Percentiles rank a stretch among this genome's conserved stretches.
Evolutionary conservation across 2,797 vertebrate species (phyloP).

Genomic region (Acrossocheilus wenchowensis): DNA sequence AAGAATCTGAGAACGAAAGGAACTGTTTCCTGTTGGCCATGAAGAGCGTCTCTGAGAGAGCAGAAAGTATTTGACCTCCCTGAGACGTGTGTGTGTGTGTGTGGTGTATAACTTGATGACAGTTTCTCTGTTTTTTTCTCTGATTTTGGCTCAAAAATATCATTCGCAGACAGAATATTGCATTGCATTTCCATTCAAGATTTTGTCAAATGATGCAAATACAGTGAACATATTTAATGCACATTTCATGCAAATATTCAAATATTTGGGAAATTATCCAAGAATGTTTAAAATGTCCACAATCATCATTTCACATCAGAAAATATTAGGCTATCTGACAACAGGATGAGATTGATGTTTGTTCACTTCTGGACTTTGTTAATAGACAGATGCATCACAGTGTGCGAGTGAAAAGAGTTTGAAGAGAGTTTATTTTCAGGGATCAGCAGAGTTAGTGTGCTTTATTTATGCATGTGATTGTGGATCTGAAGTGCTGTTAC

Average conservation of each 20-base stretch:
- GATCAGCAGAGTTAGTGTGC: not conserved
- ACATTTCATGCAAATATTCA: not conserved
- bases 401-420: not conserved
- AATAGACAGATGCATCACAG: not conserved
- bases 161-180: not conserved
- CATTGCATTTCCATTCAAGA: not conserved
- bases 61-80: constrained; percentile 39
- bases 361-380: not conserved
- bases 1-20: constrained; percentile 71
- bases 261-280: not conserved
- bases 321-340: not conserved
- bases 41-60: constrained; percentile 56
- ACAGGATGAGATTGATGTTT: not conserved
- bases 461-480: not conserved
- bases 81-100: not conserved
- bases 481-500: not conserved
- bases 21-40: constrained; percentile 69
- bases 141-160: not conserved
- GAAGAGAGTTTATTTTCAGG: not conserved
- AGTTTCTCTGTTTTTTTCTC: not conserved
- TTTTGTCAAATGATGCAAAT: not conserved
- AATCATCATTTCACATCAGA: not conserved
- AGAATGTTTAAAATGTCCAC: not conserved
- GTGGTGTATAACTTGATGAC: not conserved
- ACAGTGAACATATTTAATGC: not conserved